These are phyloP conservation scores for Xylocopa sonorina DNA, from an alignment of 1,140 invertebrate species.

Conservation along the genomic window DNA sequence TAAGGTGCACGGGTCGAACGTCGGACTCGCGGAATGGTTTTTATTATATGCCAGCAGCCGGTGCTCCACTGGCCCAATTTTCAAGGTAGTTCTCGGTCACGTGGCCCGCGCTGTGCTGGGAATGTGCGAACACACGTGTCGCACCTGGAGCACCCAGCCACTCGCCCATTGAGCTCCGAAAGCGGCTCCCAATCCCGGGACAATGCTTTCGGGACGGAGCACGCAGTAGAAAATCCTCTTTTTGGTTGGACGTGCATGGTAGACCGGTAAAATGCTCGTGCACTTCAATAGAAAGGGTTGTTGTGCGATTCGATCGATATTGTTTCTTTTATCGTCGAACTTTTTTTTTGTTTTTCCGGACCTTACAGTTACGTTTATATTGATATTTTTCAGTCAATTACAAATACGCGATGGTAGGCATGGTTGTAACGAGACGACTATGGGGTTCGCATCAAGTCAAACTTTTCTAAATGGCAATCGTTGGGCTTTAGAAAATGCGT, in stretches of 20 bases:
- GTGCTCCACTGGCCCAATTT: slow-evolving; percentile 55
- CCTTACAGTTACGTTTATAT: no score
- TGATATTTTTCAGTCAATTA: no score
- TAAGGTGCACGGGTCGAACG: not conserved
- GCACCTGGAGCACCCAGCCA: slow-evolving; percentile 4
- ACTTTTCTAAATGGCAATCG: not conserved
- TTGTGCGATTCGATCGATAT: not conserved
- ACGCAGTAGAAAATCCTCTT: not conserved
- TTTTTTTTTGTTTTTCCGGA: no score
- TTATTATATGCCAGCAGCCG: slow-evolving; percentile 2
- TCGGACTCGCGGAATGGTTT: not conserved
- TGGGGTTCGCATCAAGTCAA: not conserved
- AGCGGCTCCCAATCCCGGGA: not conserved
- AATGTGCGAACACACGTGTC: slow-evolving; percentile 4
- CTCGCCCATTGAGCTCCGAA: not conserved
- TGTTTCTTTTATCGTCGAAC: no score
- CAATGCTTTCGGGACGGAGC: not conserved
- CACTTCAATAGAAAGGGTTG: no score
- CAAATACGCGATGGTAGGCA: not conserved
- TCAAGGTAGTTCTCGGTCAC: slow-evolving; percentile 37
- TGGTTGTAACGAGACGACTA: not conserved
- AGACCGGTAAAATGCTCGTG: no score
- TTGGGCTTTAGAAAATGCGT: not conserved
- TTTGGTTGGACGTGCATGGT: no score
- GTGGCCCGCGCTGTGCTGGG: slow-evolving; percentile 10